Evolutionary conservation across 2,797 vertebrate species (phyloP), one percentile per base, ranked within the genome.

Genomic region (Microctenopoma steveboyesi): DNA sequence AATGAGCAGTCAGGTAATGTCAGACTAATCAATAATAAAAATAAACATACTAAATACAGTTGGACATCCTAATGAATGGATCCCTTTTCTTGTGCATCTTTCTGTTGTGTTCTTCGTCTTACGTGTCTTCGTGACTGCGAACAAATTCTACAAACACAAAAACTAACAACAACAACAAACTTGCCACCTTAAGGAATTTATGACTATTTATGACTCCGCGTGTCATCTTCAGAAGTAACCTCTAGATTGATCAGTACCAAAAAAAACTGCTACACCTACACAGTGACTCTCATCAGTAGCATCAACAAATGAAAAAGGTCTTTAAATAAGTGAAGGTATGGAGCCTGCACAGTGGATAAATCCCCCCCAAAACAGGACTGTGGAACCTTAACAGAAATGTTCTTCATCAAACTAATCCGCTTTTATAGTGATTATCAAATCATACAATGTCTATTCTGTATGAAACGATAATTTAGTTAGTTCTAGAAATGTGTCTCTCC

Each of bases 401-500:
- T 15, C 15, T 9, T 30, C 3, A 1, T 10, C 4, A 30, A 37
- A 5, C 16, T n/a, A 55, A 28, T 14, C 13, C 9, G 16, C 22
- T 13, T 3, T 37, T 22, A 45, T 10, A 9, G 48, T 43, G 25
- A 56, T 4, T 25, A 0, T 25, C 5, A 51, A 37, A 58, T 27
- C 11, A 39, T 7, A 15, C 12, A 35, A 66, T 18, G 13, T 49
- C 7, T 4, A 37, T 43, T 51, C 13, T 59, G 33, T 37, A 25
- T 37, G 18, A 40, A 60, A 55, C 52, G 0, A 43, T 13, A 15
- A 18, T 40, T 11, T 0, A 33, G 33, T 28, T 5, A 9, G 22
- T 46, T 5, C 16, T 37, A 47, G 10, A 69, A 28, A 60, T 67
- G 28, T 27, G n/a, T 18, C 13, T 53, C 47, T 67, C 43, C 11